Evolutionary conservation across 2,797 vertebrate species (phyloP).

Genomic region (Astyanax mexicanus): DNA sequence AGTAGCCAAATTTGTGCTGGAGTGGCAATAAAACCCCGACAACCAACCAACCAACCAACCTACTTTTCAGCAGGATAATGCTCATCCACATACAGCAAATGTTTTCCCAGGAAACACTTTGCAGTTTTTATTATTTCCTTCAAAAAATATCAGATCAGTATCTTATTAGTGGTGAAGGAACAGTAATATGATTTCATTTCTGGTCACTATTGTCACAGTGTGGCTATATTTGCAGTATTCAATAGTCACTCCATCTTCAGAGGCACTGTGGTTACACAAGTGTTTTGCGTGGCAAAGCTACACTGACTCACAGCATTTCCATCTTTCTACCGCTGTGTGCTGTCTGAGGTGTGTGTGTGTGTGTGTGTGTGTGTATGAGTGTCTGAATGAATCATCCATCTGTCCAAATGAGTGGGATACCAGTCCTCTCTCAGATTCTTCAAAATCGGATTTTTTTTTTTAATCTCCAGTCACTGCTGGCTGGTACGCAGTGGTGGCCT

Average conservation of each 20-base stretch:
- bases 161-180: not conserved
- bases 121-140: no score
- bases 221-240: not conserved
- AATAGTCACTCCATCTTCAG: slow-evolving; percentile 16
- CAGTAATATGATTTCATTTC: not conserved
- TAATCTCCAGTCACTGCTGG: slow-evolving; percentile 6
- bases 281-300: not conserved
- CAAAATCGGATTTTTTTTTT: not conserved
- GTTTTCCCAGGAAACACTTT: no score
- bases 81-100: no score
- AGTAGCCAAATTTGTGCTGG: no score
- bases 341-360: not conserved
- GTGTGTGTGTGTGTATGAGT: not conserved
- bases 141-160: not conserved
- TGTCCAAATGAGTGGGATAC: slow-evolving; percentile 14
- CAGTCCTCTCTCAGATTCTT: not conserved
- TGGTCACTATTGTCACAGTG: not conserved
- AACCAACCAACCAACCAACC: no score
- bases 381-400: slow-evolving; percentile 27
- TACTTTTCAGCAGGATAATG: no score
- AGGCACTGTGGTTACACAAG: not conserved
- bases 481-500: slow-evolving; percentile 15
- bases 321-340: not conserved
- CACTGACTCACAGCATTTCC: slow-evolving; percentile 12
- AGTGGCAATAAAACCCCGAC: no score